Conservation (phyloP, 2,888 invertebrate species). For the Lycia hirtaria region DNA sequence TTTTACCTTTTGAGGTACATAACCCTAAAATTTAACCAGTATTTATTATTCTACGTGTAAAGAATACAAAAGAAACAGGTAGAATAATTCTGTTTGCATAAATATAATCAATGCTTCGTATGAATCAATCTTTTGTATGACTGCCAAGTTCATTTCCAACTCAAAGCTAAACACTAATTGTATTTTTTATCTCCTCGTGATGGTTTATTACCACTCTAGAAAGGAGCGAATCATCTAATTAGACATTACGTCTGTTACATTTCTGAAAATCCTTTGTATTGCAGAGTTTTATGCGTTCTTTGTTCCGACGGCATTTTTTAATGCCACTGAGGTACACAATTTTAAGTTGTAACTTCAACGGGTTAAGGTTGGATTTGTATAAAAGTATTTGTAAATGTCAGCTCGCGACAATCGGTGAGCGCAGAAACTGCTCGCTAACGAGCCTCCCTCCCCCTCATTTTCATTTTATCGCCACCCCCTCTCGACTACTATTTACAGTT, state of each 20-base stretch:
- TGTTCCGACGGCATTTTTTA: conserved; percentile 71
- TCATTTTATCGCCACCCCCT: conserved; percentile 73
- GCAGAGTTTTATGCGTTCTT: conserved; percentile 79
- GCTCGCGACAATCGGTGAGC: conserved; percentile 74
- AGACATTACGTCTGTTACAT: conserved; percentile 79
- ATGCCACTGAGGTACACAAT: conserved; percentile 36
- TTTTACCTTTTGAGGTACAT: too few relatives aligned
- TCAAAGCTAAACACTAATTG: conserved; percentile 15
- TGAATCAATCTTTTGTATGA: too few relatives aligned
- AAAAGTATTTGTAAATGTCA: conserved; percentile 59
- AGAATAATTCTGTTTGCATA: not conserved
- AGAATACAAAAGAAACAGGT: not conserved
- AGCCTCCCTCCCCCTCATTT: conserved; percentile 71
- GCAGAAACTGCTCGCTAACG: conserved; percentile 73
- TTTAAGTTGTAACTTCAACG: conserved; percentile 50
- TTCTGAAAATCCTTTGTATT: conserved; percentile 81
- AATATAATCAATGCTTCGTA: not conserved
- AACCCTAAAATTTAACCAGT: too few relatives aligned
- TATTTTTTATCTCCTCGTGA: conserved; percentile 18
- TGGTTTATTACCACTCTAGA: conserved; percentile 44
- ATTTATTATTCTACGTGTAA: too few relatives aligned
- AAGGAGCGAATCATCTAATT: conserved; percentile 76
- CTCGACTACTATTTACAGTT: conserved; percentile 66
- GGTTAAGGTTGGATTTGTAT: conserved; percentile 53
- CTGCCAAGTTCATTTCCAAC: conserved; percentile 13